A percentile compares a stretch with the other conserved stretches of the same genome.
Evolutionary conservation across 2,888 invertebrate genomes (phyloP).

Genomic region (Aricia artaxerxes): DNA sequence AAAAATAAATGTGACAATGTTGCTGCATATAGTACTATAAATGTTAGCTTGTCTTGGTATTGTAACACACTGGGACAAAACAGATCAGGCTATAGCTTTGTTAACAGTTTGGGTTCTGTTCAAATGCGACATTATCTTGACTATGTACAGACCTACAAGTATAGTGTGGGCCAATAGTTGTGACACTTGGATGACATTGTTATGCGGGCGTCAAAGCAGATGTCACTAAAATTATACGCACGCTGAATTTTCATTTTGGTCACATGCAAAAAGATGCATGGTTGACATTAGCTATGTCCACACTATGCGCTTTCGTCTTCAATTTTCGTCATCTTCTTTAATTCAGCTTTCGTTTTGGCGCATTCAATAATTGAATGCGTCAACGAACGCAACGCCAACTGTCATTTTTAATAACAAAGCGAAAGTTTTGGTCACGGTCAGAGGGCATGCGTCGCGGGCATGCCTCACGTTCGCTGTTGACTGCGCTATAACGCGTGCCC

Average conservation of each 20-base stretch:
- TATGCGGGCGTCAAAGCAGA: neutral
- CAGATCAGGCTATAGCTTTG: slow-evolving; percentile 34
- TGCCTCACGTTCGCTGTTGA: too few species aligned
- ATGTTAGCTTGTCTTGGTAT: slow-evolving; percentile 61
- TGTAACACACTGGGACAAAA: slow-evolving; percentile 44
- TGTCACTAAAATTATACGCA: neutral
- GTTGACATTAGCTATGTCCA: neutral
- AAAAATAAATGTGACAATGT: slow-evolving; percentile 69
- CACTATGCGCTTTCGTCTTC: too few species aligned
- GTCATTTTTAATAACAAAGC: too few species aligned
- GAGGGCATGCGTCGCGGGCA: too few species aligned
- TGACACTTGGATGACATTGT: neutral
- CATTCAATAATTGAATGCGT: too few species aligned
- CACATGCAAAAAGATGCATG: neutral
- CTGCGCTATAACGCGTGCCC: too few species aligned
- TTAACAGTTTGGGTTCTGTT: slow-evolving; percentile 11
- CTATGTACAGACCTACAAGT: neutral
- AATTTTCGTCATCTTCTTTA: too few species aligned
- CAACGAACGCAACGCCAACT: too few species aligned
- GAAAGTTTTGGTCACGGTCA: too few species aligned
- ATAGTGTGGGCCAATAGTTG: neutral
- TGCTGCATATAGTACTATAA: slow-evolving; percentile 59
- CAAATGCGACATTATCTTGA: neutral
- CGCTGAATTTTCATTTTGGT: too few species aligned
- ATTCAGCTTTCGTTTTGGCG: too few species aligned